Conservation (phyloP, 2,888 invertebrate species). For the Panopea generosa region DNA sequence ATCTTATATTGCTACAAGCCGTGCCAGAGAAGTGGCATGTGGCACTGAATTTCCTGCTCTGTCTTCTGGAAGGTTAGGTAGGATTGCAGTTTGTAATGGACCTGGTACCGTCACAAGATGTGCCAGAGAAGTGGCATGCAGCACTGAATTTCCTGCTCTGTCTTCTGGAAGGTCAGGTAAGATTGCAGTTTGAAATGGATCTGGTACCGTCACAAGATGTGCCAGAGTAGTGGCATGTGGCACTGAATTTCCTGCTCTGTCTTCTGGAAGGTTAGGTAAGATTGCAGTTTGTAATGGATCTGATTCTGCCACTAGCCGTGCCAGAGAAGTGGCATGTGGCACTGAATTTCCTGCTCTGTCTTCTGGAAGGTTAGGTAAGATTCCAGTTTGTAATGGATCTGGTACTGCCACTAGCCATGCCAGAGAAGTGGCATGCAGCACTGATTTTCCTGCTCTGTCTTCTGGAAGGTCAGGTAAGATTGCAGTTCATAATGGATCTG, state of each 20-base stretch:
- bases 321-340: slow-evolving; percentile 92
- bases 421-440: slow-evolving; percentile 91
- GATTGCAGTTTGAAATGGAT: too few species aligned
- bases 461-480: slow-evolving; percentile 83
- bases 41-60: slow-evolving; percentile 87
- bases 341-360: slow-evolving; percentile 86
- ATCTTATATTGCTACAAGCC: slow-evolving; percentile 90
- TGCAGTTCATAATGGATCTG: too few species aligned
- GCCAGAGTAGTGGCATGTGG: slow-evolving; percentile 92
- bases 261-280: slow-evolving; percentile 85
- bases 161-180: slow-evolving; percentile 84
- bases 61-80: slow-evolving; percentile 84
- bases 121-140: slow-evolving; percentile 91
- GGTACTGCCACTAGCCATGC: too few species aligned
- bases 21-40: slow-evolving; percentile 91
- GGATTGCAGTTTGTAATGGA: slow-evolving; percentile 86
- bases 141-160: slow-evolving; percentile 87
- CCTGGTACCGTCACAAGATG: slow-evolving; percentile 89
- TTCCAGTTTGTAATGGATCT: too few species aligned
- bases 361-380: slow-evolving; percentile 84
- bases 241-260: slow-evolving; percentile 86
- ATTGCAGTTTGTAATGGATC: too few species aligned
- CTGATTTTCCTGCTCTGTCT: slow-evolving; percentile 86
- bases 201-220: too few species aligned
- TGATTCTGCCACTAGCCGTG: too few species aligned